These are phyloP conservation scores for Philonicus albiceps DNA, from an alignment of 2,888 invertebrate genomes.

Conservation along the genomic window DNA sequence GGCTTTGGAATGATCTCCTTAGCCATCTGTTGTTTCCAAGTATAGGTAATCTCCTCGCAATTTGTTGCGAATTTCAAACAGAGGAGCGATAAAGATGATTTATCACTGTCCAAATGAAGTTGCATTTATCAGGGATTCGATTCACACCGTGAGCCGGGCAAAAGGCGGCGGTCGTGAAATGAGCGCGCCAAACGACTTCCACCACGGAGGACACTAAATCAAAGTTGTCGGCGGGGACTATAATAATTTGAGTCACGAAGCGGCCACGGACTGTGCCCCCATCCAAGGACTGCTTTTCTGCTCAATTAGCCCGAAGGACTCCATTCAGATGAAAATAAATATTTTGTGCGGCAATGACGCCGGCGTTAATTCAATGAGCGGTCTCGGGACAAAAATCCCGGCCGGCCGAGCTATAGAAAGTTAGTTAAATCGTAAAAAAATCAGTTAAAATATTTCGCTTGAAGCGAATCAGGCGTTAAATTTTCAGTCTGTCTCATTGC, in stretches of 20 bases:
- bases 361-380: conserved; percentile 5
- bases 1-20: not conserved
- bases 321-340: conserved; percentile 13
- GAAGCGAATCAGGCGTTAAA: conserved; percentile 8
- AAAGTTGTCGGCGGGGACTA: not conserved
- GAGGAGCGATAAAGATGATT: not conserved
- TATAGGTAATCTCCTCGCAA: not conserved
- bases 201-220: not conserved
- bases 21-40: not conserved
- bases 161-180: not conserved
- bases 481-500: not conserved
- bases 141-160: not conserved
- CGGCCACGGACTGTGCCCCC: not conserved
- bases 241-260: not conserved
- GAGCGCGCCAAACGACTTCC: not conserved
- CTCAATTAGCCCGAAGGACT: conserved; percentile 8
- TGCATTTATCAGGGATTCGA: not conserved
- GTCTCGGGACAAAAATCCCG: not conserved
- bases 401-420: not conserved
- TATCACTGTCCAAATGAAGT: not conserved
- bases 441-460: not conserved
- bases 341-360: not conserved
- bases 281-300: not conserved
- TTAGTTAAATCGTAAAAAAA: conserved; percentile 18
- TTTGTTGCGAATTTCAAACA: not conserved